phyloP scores from a whole-genome alignment of 2,797 vertebrate species.

The Poeciliopsis infans region DNA sequence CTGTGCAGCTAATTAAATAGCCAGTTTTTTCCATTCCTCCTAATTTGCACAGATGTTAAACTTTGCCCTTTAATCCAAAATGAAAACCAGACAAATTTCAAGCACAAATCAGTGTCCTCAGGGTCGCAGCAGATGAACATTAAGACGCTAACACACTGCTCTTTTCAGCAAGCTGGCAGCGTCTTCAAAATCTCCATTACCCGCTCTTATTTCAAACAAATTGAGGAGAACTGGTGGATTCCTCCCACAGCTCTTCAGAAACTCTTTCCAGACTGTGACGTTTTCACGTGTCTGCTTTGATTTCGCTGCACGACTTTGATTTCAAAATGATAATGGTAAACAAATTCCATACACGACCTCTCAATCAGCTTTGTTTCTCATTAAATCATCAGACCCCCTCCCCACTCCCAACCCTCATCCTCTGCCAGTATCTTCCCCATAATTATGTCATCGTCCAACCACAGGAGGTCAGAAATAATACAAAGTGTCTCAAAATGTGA shows the following conservation, averaged over 20 bases:
- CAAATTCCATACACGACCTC: slow-evolving; percentile 70
- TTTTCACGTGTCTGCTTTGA: slow-evolving; percentile 66
- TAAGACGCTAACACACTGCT: slow-evolving; percentile 47
- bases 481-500: slow-evolving; percentile 76
- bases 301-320: not conserved
- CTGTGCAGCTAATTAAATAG: slow-evolving; percentile 46
- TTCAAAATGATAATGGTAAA: slow-evolving; percentile 64
- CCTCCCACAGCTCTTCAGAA: slow-evolving; percentile 47
- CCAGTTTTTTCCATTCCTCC: slow-evolving; percentile 2
- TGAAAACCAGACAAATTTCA: slow-evolving; percentile 50
- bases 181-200: slow-evolving; percentile 59
- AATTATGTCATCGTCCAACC: slow-evolving; percentile 69
- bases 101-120: slow-evolving; percentile 15
- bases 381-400: slow-evolving; percentile 50
- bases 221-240: slow-evolving; percentile 57
- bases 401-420: slow-evolving; percentile 8
- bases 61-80: slow-evolving; percentile 32
- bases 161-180: slow-evolving; percentile 63
- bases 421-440: slow-evolving; percentile 60
- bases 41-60: slow-evolving; percentile 31
- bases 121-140: slow-evolving; percentile 42
- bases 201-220: slow-evolving; percentile 65
- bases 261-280: slow-evolving; percentile 67
- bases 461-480: slow-evolving; percentile 74
- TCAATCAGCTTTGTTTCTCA: slow-evolving; percentile 73